Conservation (phyloP, 2,113 vertebrate genomes). For the Myxocyprinus asiaticus region DNA sequence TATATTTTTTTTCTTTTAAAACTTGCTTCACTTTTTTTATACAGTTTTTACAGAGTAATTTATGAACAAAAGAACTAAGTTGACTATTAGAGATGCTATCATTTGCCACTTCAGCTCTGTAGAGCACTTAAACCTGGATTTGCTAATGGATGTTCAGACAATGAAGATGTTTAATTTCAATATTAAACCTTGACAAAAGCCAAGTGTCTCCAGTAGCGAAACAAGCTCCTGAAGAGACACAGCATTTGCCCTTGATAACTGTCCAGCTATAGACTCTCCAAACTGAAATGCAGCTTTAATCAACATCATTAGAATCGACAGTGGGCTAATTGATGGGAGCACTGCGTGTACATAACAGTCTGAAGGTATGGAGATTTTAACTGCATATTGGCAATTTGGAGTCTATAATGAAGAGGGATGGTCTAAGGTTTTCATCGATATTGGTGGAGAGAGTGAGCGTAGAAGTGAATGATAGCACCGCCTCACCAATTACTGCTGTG, state of each 20-base stretch:
- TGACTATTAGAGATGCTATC: conserved; percentile 11
- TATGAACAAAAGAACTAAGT: conserved; percentile 3
- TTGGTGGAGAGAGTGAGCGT: conserved; percentile 46
- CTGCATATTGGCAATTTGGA: conserved; percentile 45
- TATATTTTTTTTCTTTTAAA: too few relatives aligned
- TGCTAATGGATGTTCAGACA: background rate
- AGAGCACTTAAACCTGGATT: background rate
- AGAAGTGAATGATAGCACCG: conserved; percentile 34
- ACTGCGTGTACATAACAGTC: conserved; percentile 16
- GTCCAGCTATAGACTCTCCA: conserved; percentile 2
- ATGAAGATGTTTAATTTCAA: background rate
- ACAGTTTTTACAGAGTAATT: conserved; percentile 11
- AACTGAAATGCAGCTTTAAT: conserved; percentile 28
- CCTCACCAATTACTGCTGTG: conserved; percentile 49
- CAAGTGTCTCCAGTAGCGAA: background rate
- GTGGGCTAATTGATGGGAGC: conserved; percentile 28
- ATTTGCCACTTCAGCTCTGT: conserved; percentile 4
- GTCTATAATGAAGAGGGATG: conserved; percentile 54
- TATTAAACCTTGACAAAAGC: background rate
- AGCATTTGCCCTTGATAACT: conserved; percentile 16
- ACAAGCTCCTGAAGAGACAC: background rate
- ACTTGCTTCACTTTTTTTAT: too few relatives aligned
- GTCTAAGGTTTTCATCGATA: conserved; percentile 50
- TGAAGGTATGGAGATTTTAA: conserved; percentile 15
- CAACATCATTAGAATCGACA: conserved; percentile 37